Evolutionary conservation across 2,113 vertebrate genomes (phyloP), one percentile per base, ranked within the genome.

Genomic region (Strix aluco): DNA sequence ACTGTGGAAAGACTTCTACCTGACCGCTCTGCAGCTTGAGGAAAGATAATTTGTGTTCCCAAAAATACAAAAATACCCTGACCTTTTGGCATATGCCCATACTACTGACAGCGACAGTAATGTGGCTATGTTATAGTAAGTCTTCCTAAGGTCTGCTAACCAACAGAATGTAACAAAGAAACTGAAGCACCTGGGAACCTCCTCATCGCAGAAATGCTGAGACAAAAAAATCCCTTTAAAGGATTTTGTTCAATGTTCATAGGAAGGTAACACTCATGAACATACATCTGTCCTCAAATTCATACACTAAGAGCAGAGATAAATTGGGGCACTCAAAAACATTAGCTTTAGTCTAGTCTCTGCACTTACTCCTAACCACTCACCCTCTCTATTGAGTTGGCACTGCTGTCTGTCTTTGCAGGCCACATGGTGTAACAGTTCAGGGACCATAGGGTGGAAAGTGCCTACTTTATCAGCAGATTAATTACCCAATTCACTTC

Each of bases 111-210:
- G 63, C 4, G 12, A 46, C 40, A 62, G 44, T 8, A 34, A 73
- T 1, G 21, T 22, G 57, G 20, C 2, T 3, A 55, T 1, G 0
- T 2, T 36, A 13, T 8, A 70, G 1, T 26, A 71, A 49, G 14
- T 23, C 51, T 81, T 57, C 46, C 3, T 40, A 38, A 57, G 10
- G 51, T 23, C n/a, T 66, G 52, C 42, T 38, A 54, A n/a, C 4
- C 65, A 71, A 58, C 0, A 74, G 34, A 54, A 72, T 0, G 5
- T 9, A 67, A 70, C 7, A 36, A 49, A 44, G 15, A 38, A 92
- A 61, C 15, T 15, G 17, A 84, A 87, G 46, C 5, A 15, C 7
- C 20, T 82, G 38, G 47, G 38, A 86, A 86, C n/a, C 4, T 1
- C 49, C 38, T 51, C 29, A 46, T 13, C 14, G 66, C 25, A 80